Evolutionary conservation across 2,888 invertebrate genomes (phyloP).

Genomic region (Geotrupes spiniger): DNA sequence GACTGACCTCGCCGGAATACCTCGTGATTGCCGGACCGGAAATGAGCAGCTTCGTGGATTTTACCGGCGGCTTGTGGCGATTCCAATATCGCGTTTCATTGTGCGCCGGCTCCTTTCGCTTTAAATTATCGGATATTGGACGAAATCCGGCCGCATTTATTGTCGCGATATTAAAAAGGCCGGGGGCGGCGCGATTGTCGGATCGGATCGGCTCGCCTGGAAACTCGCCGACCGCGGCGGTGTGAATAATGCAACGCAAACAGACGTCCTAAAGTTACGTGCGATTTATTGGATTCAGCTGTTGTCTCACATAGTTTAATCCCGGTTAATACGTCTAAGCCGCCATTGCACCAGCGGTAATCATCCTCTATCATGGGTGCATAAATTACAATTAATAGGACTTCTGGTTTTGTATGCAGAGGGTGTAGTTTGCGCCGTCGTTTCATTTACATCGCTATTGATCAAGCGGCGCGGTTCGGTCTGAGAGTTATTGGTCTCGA

Average conservation of each 20-base stretch:
- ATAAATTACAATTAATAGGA: slow-evolving; percentile 8
- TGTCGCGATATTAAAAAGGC: background rate
- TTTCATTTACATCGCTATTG: no score
- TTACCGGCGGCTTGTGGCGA: background rate
- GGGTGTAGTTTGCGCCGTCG: no score
- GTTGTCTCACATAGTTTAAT: slow-evolving; percentile 7
- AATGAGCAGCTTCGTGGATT: background rate
- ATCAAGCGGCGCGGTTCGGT: no score
- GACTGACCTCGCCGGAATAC: background rate
- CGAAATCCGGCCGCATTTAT: no score
- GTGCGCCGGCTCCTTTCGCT: no score
- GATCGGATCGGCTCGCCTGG: background rate
- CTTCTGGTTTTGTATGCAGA: no score
- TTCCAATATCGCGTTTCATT: no score
- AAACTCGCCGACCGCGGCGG: no score
- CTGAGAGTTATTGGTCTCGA: no score
- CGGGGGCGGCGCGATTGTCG: background rate
- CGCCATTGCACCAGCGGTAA: slow-evolving; percentile 1
- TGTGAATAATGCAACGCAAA: background rate
- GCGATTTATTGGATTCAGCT: slow-evolving; percentile 6
- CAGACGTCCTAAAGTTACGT: background rate
- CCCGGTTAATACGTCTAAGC: background rate
- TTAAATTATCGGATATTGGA: no score
- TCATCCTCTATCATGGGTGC: slow-evolving; percentile 4
- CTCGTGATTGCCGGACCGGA: background rate